phyloP scores from a whole-genome alignment of 2,797 vertebrate species.

The Manis pentadactyla region DNA sequence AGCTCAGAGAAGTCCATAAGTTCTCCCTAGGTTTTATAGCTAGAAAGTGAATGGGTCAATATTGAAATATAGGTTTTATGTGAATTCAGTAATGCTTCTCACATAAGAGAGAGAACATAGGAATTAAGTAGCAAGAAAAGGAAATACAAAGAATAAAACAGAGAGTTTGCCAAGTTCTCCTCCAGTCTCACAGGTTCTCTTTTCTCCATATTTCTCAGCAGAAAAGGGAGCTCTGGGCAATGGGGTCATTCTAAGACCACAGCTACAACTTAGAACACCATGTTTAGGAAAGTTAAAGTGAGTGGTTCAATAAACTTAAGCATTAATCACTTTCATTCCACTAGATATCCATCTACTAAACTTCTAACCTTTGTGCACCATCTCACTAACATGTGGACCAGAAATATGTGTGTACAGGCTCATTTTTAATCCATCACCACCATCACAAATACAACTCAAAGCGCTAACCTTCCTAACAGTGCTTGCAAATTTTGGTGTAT shows the following conservation, averaged over 20 bases:
- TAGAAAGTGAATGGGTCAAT: background rate
- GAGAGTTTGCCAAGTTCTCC: background rate
- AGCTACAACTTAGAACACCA: background rate
- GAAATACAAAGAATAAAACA: background rate
- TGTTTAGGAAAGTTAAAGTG: constrained; percentile 26
- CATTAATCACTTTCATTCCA: constrained; percentile 53
- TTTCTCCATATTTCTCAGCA: constrained; percentile 27
- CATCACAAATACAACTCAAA: background rate
- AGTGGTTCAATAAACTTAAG: constrained; percentile 14
- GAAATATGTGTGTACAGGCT: background rate
- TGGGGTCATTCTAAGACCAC: background rate
- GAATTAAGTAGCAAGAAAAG: constrained; percentile 23
- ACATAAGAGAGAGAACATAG: background rate
- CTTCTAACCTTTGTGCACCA: background rate
- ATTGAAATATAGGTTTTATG: background rate
- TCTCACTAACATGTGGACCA: background rate
- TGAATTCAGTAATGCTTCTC: background rate
- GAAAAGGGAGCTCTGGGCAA: background rate
- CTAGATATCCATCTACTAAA: constrained; percentile 20
- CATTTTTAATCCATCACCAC: background rate
- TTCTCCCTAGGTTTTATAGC: background rate
- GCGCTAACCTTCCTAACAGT: background rate
- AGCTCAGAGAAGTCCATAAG: background rate
- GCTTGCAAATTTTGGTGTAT: background rate
- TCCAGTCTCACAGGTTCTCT: background rate